Evolutionary conservation across 2,888 invertebrate species (phyloP), one percentile per base, ranked within the genome.

Genomic region (Lithophane leautieri): DNA sequence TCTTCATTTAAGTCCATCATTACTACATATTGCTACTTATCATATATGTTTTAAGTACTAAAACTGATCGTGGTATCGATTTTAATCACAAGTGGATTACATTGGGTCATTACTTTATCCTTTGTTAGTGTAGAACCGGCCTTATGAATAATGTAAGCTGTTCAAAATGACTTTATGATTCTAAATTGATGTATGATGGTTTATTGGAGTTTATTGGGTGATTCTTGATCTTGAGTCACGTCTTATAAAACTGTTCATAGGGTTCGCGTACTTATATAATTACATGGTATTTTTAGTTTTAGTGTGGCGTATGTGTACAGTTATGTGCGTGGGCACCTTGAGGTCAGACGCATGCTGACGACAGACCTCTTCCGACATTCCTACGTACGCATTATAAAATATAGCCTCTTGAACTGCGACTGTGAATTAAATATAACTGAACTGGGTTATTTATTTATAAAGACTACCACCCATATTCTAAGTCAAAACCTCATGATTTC

Each of bases 251-350:
- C 75, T 70, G 52, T 72, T 73, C 56, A 65, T 71, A 86, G 78
- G 63, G 58, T 73, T 63, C 34, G 44, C 76, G 72, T 70, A 34
- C 34, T 34, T 34, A 67, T 66, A 82, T 72, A 70, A 75, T 68
- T 62, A 78, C 74, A 68, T 74, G 56, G 60, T 83, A 78, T 82
- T 86, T 86, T 81, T 83, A 76, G 77, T 74, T 71, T 84, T 67
- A 71, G 67, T 84, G 42, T 71, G 65, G 67, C 69, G 78, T 70
- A 82, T 47, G 73, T 61, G 52, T 92, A 95, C 95, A 92, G 95
- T 95, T 95, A 95, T 83, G 77, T 84, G 94, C 92, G 95, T 95
- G 93, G 95, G 96, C 89, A 82, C 66, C 81, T 68, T 87, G 88
- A 90, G 91, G 91, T 92, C 91, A 91, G 89, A 86, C 88, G 90